Conservation (phyloP, 2,113 vertebrate species). For the Phocoena phocoena region DNA sequence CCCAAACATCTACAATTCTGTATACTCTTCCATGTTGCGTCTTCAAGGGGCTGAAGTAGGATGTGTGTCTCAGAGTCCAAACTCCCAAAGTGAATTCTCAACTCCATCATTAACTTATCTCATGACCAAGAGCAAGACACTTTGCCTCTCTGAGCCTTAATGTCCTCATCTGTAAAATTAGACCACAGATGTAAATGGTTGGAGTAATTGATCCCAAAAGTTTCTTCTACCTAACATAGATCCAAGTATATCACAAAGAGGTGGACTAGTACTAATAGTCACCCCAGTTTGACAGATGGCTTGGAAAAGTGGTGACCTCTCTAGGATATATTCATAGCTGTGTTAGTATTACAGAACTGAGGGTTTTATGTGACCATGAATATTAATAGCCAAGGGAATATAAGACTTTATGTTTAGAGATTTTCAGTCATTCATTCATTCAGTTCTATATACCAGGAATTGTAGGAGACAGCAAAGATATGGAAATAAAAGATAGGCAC, state of each 20-base stretch:
- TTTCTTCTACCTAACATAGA: not conserved
- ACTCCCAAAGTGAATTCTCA: not conserved
- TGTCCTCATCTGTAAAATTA: not conserved
- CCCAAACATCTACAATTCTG: not conserved
- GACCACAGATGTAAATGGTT: not conserved
- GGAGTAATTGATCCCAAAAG: not conserved
- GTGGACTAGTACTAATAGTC: not conserved
- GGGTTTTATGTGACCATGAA: not conserved
- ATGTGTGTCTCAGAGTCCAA: not conserved
- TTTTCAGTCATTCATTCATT: not conserved
- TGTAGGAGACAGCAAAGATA: not conserved
- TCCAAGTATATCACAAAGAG: not conserved
- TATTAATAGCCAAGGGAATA: not conserved
- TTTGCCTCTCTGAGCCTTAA: not conserved
- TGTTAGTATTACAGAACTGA: not conserved
- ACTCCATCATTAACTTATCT: not conserved
- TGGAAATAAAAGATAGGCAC: not conserved
- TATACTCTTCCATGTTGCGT: not conserved
- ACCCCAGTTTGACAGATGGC: not conserved
- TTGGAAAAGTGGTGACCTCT: not conserved
- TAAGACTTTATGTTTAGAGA: not conserved
- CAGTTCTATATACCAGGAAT: not conserved
- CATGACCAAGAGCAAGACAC: not conserved
- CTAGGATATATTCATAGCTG: not conserved
- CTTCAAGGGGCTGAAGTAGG: not conserved